Conservation (phyloP, 2,113 vertebrate species). For the Ammodytes marinus region DNA sequence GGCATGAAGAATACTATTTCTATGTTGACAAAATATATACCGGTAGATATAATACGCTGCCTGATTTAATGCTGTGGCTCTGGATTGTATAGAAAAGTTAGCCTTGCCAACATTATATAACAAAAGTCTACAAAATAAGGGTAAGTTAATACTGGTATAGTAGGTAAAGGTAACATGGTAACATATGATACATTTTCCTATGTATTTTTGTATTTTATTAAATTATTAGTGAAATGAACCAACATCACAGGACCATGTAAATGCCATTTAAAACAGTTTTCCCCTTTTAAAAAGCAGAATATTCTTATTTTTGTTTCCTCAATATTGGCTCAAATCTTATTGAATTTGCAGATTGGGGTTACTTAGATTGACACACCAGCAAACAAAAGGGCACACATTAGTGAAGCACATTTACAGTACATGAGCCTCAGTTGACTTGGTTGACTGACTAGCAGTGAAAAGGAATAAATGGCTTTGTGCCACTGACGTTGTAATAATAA, state of each 20-base stretch:
- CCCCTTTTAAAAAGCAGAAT: background rate
- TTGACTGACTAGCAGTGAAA: background rate
- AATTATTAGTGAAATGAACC: background rate
- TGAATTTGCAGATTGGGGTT: background rate
- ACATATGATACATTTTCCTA: background rate
- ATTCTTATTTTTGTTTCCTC: background rate
- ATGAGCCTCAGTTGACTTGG: background rate
- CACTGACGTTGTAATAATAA: background rate
- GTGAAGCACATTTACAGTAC: background rate
- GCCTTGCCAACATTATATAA: background rate
- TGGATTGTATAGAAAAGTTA: background rate
- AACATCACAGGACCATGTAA: background rate
- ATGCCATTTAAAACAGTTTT: background rate
- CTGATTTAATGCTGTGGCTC: background rate
- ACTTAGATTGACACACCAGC: background rate
- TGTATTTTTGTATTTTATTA: background rate
- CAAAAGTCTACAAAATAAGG: background rate
- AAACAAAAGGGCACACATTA: background rate
- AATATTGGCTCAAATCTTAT: background rate
- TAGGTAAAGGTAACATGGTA: background rate
- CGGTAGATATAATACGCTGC: background rate
- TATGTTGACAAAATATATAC: background rate
- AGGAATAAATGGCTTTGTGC: background rate
- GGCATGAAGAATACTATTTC: constrained; percentile 8
- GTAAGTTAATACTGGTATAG: background rate